phyloP scores from a whole-genome alignment of 2,113 vertebrate genomes.

The Microtus oregoni region DNA sequence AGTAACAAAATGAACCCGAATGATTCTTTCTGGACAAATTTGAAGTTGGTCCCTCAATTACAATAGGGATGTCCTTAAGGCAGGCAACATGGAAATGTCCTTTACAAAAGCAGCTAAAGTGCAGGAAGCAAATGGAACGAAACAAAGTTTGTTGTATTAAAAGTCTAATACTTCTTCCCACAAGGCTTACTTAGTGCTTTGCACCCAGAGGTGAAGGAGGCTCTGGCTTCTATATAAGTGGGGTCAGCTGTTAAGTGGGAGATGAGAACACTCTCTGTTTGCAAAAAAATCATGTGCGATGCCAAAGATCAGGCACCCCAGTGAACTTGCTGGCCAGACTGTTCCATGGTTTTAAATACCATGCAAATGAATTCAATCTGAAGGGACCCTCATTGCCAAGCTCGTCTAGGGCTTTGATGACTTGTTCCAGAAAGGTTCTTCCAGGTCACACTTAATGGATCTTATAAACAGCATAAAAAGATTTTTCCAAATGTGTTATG shows the following conservation, averaged over 20 bases:
- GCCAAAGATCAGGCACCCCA: conserved; percentile 26
- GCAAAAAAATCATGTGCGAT: conserved; percentile 42
- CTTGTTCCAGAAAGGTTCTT: conserved; percentile 62
- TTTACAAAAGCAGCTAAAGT: conserved; percentile 41
- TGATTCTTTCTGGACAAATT: conserved; percentile 60
- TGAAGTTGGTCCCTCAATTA: conserved; percentile 58
- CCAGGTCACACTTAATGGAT: conserved; percentile 65
- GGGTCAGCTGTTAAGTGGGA: conserved; percentile 31
- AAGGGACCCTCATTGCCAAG: conserved; percentile 47
- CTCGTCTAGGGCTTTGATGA: conserved; percentile 64
- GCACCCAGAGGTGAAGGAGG: not conserved
- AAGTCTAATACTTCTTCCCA: conserved; percentile 39
- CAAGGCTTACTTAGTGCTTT: conserved; percentile 31
- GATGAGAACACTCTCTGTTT: conserved; percentile 41
- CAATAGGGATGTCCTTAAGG: not conserved
- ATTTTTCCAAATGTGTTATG: conserved; percentile 61
- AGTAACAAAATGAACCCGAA: conserved; percentile 53
- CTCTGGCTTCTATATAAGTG: conserved; percentile 15
- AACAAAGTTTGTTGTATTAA: conserved; percentile 40
- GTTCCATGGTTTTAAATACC: not conserved
- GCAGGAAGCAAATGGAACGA: conserved; percentile 29
- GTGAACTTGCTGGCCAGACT: conserved; percentile 26
- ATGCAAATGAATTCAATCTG: conserved; percentile 70
- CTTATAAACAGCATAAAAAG: conserved; percentile 59
- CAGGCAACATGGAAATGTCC: conserved; percentile 7